Conservation (phyloP, 64 coral and sea anemone genomes). For the Porites australiensis region DNA sequence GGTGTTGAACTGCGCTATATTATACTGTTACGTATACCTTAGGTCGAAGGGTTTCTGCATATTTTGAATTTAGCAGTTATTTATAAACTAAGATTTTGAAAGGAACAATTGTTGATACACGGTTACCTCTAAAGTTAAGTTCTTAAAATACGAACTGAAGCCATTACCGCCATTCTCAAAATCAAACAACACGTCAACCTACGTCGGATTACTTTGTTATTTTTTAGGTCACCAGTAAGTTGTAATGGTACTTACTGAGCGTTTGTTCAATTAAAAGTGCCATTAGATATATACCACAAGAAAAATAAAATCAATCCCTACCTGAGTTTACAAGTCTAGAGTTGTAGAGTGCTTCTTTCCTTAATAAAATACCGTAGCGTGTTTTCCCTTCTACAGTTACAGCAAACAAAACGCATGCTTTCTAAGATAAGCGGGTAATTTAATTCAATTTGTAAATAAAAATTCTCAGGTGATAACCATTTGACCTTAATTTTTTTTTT, state of each 20-base stretch:
- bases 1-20: too few species aligned
- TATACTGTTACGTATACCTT: too few species aligned
- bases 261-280: neutral
- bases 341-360: neutral
- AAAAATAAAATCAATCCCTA: neutral
- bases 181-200: neutral
- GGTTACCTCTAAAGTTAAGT: too few species aligned
- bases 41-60: too few species aligned
- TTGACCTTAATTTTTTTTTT: conserved; percentile 10
- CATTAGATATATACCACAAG: neutral
- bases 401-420: neutral
- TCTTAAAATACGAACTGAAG: too few species aligned
- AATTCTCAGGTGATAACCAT: neutral
- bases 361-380: conserved; percentile 5
- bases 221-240: neutral
- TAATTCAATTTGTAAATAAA: neutral
- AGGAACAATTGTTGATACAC: too few species aligned
- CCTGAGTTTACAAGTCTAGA: neutral
- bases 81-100: too few species aligned
- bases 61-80: too few species aligned
- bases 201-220: neutral
- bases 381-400: neutral
- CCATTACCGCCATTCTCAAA: too few species aligned
- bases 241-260: neutral
- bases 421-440: conserved; percentile 5